A percentile compares a stretch with the other conserved stretches of the same genome.
These are phyloP conservation scores for Borostomias antarcticus DNA, from an alignment of 2,797 vertebrate genomes.

Conservation along the genomic window DNA sequence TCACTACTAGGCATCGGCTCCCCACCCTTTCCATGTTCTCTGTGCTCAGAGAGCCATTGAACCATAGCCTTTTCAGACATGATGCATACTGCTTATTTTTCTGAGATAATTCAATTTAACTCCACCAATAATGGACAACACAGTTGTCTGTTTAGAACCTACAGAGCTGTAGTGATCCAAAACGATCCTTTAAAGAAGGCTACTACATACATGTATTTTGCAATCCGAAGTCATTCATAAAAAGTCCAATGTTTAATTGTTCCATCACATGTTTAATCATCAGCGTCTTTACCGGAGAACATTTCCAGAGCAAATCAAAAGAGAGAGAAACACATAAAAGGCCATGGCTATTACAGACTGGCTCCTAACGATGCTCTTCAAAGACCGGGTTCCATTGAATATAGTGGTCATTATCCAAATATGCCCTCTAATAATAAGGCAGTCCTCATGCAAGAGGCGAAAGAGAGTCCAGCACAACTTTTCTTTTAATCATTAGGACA, in stretches of 20 bases:
- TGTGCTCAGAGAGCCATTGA: constrained; percentile 62
- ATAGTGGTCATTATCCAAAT: constrained; percentile 56
- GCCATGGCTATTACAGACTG: background rate
- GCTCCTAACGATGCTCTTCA: constrained; percentile 55
- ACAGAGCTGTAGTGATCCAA: background rate
- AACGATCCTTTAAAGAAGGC: background rate
- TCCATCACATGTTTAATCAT: constrained; percentile 22
- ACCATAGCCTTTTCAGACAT: constrained; percentile 60
- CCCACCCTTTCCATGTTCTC: constrained; percentile 63
- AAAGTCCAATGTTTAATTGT: constrained; percentile 13
- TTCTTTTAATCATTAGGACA: constrained; percentile 47
- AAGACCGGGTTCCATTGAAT: constrained; percentile 47
- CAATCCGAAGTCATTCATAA: background rate
- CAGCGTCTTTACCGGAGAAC: constrained; percentile 32
- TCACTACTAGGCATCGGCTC: constrained; percentile 69
- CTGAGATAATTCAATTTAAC: constrained; percentile 60
- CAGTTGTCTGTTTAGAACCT: no score
- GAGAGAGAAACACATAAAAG: background rate
- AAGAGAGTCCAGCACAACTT: constrained; percentile 40
- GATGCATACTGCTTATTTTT: constrained; percentile 64
- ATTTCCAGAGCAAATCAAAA: constrained; percentile 36
- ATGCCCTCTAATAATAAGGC: constrained; percentile 41
- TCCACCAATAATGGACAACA: constrained; percentile 30
- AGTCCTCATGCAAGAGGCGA: constrained; percentile 50
- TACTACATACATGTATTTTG: no score